These are phyloP conservation scores for Epizoanthus fatuus DNA, from an alignment of 92 coral and sea anemone genomes.

Conservation along the genomic window DNA sequence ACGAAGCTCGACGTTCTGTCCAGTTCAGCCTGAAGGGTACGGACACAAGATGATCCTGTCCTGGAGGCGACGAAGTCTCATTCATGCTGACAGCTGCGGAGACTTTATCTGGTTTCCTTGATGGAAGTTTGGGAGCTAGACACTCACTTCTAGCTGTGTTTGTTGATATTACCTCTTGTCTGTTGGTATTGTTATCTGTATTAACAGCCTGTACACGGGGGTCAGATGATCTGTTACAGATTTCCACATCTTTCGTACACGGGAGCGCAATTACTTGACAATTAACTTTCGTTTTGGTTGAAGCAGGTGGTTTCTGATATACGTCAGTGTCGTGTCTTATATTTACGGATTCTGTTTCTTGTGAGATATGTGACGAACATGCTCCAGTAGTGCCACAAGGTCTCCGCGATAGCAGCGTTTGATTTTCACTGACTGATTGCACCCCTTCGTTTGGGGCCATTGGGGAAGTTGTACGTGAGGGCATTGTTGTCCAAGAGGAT, in stretches of 20 bases:
- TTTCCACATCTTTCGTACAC: not conserved
- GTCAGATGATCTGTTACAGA: not conserved
- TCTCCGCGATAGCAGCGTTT: too few species aligned
- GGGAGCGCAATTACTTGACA: too few species aligned
- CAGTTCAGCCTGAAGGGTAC: not conserved
- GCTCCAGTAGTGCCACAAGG: too few species aligned
- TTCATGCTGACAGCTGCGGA: not conserved
- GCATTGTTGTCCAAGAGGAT: not conserved
- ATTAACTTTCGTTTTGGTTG: too few species aligned
- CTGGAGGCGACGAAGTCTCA: not conserved
- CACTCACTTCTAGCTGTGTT: not conserved
- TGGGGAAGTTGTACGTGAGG: not conserved
- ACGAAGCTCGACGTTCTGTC: conserved; percentile 11
- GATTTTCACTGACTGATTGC: not conserved
- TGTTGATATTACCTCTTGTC: not conserved
- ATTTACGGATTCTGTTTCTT: too few species aligned
- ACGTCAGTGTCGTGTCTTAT: too few species aligned
- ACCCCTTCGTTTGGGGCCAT: not conserved
- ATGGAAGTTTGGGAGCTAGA: not conserved
- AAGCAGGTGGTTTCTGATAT: too few species aligned
- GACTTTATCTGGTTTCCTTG: not conserved
- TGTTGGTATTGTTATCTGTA: not conserved
- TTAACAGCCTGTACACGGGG: not conserved
- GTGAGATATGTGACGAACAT: too few species aligned
- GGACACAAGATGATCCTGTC: not conserved